Conservation (phyloP, 2,113 vertebrate genomes). For the Ursus arctos region DNA sequence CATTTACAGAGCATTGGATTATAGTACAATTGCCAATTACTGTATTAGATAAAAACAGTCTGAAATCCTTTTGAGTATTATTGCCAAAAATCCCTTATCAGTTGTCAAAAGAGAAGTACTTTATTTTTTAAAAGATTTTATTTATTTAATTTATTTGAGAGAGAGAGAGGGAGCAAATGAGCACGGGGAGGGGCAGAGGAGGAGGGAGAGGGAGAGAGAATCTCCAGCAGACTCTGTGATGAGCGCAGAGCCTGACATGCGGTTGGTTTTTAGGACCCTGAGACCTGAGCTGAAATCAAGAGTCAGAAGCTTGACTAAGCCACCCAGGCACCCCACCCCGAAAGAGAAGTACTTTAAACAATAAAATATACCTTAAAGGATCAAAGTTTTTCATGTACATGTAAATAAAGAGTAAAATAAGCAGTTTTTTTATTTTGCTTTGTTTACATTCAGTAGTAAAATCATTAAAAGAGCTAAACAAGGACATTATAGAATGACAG, state of each 20-base stretch:
- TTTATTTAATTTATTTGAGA: not conserved
- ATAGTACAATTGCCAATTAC: not conserved
- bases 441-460: not conserved
- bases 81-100: not conserved
- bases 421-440: not conserved
- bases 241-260: not conserved
- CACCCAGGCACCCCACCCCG: not conserved
- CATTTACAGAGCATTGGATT: not conserved
- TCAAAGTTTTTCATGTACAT: not conserved
- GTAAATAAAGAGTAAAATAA: constrained; percentile 35
- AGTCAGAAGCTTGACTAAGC: not conserved
- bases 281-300: not conserved
- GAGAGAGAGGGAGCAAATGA: not conserved
- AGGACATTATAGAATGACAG: not conserved
- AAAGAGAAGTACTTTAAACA: constrained; percentile 38
- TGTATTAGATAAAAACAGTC: not conserved
- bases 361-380: not conserved
- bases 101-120: constrained; percentile 18
- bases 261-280: not conserved
- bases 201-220: not conserved
- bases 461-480: not conserved
- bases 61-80: not conserved
- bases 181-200: not conserved
- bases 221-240: not conserved
- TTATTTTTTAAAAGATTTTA: not conserved